Base-by-base conservation (phyloP, 2,888 invertebrate genomes). In the Melanostoma scalare region DNA sequence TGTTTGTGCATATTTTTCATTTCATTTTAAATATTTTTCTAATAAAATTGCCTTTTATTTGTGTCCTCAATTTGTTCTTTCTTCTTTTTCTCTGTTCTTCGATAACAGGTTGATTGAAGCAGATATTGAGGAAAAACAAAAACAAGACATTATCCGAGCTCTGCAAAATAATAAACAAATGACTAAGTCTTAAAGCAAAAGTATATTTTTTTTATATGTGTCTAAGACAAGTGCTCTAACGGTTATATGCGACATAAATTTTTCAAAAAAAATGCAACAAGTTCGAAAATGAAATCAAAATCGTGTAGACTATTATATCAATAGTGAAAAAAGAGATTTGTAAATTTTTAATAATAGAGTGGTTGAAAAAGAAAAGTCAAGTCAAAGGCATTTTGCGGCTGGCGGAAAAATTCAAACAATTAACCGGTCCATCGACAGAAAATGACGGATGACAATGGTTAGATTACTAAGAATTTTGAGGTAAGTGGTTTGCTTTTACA, bases 401-500 rank as follows among this genome's bases (percentile, higher is more conserved):
- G 36, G 6, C 10, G 6, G 35, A 31, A 9, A 63, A 71, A 10
- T 56, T 55, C 6, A n/a, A 48, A 52, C 31, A 31, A 36, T 48
- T 52, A 20, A 81, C 46, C 30, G 56, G 63, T 65, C 46, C 60
- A 46, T 60, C 55, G 79, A 60, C 82, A 79, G 84, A 80, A 85
- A 85, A 85, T 85, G 80, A 85, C 84, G 84, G 80, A 85, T 75
- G 61, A 85, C 52, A 85, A 85, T 75, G 84, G 75, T 75, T 85
- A 85, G 67, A 75, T 74, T 61, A 56, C 9, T 71, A 36, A 33
- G 56, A 71, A 75, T 8, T 40, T 48, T 65, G 46, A 85, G 84
- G 84, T 85, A 74, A 85, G 84, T 78, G 40, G 0, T 31, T 60
- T 42, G 8, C 8, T 30, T 50, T 50, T 50, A 20, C 20, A 20